phyloP scores from a whole-genome alignment of 1,140 invertebrate species.

The Pseudomyrmex cubaensis region DNA sequence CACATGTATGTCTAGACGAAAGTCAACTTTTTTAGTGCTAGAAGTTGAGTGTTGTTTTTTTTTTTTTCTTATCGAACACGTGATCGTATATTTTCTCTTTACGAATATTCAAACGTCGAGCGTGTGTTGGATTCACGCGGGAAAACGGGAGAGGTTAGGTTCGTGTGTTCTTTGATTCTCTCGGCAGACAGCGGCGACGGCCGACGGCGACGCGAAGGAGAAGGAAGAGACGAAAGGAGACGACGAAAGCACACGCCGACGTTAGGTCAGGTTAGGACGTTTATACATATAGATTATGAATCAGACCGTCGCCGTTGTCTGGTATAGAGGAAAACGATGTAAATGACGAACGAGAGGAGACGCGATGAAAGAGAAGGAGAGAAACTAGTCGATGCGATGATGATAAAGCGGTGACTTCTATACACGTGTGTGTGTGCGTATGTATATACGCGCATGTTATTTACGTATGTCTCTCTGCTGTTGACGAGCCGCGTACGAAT shows the following conservation, averaged over 20 bases:
- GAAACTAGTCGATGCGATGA: constrained; percentile 10
- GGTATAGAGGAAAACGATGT: not conserved
- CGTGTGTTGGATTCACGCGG: constrained; percentile 26
- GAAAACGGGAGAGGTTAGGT: constrained; percentile 67
- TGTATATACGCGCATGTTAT: not conserved
- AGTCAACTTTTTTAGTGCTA: too few species aligned
- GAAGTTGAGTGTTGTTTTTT: not conserved
- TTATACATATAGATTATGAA: constrained; percentile 30
- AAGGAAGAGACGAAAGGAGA: constrained; percentile 13
- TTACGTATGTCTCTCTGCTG: too few species aligned
- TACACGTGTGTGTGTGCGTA: not conserved
- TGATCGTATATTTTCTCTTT: too few species aligned
- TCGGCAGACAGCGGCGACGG: not conserved
- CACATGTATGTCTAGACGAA: too few species aligned
- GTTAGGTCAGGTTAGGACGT: not conserved
- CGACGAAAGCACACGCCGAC: not conserved
- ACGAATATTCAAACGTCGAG: too few species aligned
- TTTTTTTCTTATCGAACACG: too few species aligned
- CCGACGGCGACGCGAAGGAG: not conserved
- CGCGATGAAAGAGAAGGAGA: not conserved
- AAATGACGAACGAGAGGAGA: not conserved
- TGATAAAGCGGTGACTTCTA: constrained; percentile 18
- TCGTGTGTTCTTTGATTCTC: constrained; percentile 9
- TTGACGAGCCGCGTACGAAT: not conserved
- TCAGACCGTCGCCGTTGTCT: constrained; percentile 18